Evolutionary conservation across 2,113 vertebrate species (phyloP).

Genomic region (Sapayoa aenigma): DNA sequence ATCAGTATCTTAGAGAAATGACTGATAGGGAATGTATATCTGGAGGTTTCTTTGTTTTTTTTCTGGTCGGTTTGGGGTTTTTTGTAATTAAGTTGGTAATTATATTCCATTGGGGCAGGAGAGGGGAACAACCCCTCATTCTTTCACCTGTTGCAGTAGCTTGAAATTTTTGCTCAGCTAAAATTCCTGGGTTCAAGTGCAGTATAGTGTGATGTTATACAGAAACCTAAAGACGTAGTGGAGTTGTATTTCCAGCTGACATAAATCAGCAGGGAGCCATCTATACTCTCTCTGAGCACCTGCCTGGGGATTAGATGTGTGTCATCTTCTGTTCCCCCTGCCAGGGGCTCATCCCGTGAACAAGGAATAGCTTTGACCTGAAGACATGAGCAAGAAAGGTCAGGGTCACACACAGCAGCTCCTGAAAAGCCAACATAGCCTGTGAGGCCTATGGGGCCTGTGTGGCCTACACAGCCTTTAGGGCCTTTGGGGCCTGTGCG

Average conservation of each 20-base stretch:
- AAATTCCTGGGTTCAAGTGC: conserved; percentile 60
- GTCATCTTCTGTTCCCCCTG: background rate
- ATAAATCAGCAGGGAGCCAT: background rate
- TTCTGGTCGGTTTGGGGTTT: too few relatives aligned
- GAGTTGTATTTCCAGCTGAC: background rate
- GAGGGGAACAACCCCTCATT: conserved; percentile 47
- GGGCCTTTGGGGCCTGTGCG: too few relatives aligned
- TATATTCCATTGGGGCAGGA: background rate
- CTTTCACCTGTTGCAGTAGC: conserved; percentile 61
- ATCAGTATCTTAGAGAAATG: background rate
- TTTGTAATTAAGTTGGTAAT: too few relatives aligned
- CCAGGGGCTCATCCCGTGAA: background rate
- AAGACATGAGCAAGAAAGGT: background rate
- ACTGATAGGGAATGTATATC: background rate
- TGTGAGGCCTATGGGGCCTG: too few relatives aligned
- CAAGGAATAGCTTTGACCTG: background rate
- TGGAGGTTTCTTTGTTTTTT: too few relatives aligned
- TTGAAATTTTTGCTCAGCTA: conserved; percentile 72
- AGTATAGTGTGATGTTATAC: conserved; percentile 11
- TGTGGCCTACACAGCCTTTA: too few relatives aligned
- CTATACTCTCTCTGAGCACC: background rate
- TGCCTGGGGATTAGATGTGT: background rate
- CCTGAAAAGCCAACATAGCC: background rate
- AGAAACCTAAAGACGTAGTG: background rate
- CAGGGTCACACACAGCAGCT: background rate